Conservation (phyloP, 2,888 invertebrate species). For the Latheticus oryzae region DNA sequence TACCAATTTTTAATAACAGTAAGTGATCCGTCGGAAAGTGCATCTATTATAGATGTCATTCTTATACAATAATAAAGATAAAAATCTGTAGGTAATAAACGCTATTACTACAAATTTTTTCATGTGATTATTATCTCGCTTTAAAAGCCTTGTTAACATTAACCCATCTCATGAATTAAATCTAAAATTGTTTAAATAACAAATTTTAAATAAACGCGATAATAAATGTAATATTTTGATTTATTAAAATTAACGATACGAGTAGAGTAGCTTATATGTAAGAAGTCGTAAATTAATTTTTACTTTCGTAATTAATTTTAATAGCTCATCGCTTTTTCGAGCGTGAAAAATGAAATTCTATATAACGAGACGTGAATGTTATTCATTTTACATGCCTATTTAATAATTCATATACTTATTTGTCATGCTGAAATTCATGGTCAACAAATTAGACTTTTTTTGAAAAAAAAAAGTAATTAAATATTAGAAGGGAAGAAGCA, state of each 20-base stretch:
- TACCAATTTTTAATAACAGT: not conserved
- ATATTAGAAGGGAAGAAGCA: constrained; percentile 11
- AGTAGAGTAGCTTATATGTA: constrained; percentile 9
- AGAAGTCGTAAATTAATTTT: constrained; percentile 28
- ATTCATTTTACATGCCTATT: constrained; percentile 21
- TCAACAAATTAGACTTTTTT: constrained; percentile 7
- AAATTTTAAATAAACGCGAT: too few relatives aligned
- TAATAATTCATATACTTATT: constrained; percentile 30
- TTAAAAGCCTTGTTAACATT: constrained; percentile 39
- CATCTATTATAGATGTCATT: constrained; percentile 18
- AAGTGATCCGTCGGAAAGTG: constrained; percentile 18
- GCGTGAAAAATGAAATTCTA: constrained; percentile 27
- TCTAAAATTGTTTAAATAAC: constrained; percentile 12
- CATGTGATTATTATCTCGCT: constrained; percentile 36
- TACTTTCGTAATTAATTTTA: constrained; percentile 24
- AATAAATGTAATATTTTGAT: too few relatives aligned
- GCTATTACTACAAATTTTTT: constrained; percentile 34
- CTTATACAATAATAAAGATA: constrained; percentile 14
- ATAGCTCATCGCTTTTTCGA: constrained; percentile 18
- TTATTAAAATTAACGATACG: constrained; percentile 23
- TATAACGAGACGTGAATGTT: constrained; percentile 19
- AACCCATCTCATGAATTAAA: constrained; percentile 20
- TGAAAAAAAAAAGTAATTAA: constrained; percentile 27
- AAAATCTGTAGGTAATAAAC: constrained; percentile 31
- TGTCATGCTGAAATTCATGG: constrained; percentile 27